A percentile compares a stretch with the other conserved stretches of the same genome.
Evolutionary conservation across 2,113 vertebrate species (phyloP).

Genomic region (Theropithecus gelada): DNA sequence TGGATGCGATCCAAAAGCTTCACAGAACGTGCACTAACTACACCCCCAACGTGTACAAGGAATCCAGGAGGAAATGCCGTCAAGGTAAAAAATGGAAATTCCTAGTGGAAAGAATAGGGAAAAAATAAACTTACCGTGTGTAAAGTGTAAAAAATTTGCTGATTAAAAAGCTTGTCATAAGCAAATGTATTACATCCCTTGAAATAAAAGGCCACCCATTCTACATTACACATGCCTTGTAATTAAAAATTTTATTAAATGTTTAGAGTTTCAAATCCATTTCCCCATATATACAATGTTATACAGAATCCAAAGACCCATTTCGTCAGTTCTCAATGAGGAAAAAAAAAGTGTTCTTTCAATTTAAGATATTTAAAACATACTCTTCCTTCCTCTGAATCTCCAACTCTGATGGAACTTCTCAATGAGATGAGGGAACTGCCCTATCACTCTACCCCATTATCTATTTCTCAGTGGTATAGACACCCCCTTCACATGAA

Average conservation of each 20-base stretch:
- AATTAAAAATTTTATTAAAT: background rate
- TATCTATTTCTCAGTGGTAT: background rate
- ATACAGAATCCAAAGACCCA: background rate
- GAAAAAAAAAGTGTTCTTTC: background rate
- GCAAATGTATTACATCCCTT: background rate
- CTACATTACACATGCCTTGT: background rate
- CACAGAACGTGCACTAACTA: slow-evolving; percentile 98
- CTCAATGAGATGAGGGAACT: background rate
- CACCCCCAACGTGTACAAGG: slow-evolving; percentile 95
- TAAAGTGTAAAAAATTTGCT: background rate
- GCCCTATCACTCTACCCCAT: background rate
- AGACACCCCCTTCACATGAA: background rate
- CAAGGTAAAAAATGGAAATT: slow-evolving; percentile 98
- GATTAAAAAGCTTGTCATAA: background rate
- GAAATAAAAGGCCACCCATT: background rate
- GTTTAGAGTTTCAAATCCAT: background rate
- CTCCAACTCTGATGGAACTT: background rate
- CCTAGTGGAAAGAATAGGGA: slow-evolving; percentile 82
- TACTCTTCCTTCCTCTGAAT: background rate
- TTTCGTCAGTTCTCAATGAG: background rate
- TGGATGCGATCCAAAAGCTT: slow-evolving; percentile 99
- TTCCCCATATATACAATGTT: background rate
- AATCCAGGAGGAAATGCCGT: slow-evolving; percentile 95
- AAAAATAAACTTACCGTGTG: background rate
- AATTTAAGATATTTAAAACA: background rate